These are phyloP conservation scores for Garrulus glandarius DNA, from an alignment of 2,797 vertebrate genomes.

Conservation along the genomic window DNA sequence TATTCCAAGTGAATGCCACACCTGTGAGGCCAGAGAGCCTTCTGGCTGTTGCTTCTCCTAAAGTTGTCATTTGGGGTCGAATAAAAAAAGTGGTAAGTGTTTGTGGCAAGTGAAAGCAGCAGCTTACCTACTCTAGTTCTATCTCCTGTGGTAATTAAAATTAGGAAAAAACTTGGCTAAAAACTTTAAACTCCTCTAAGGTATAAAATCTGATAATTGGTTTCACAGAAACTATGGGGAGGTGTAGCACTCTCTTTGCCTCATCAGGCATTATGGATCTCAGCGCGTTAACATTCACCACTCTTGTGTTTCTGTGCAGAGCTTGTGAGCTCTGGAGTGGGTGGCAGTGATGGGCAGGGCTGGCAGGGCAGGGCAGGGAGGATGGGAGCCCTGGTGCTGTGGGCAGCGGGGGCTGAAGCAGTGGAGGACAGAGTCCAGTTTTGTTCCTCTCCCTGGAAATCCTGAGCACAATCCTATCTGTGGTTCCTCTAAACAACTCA, in stretches of 20 bases:
- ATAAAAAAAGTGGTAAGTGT: not conserved
- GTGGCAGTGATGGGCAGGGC: not conserved
- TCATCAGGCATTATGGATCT: not conserved
- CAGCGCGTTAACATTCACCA: no score
- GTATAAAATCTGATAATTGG: not conserved
- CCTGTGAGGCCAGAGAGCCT: not conserved
- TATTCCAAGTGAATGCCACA: not conserved
- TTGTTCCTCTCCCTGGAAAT: not conserved
- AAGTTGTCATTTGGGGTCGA: not conserved
- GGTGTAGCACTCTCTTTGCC: not conserved
- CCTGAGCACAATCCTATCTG: not conserved
- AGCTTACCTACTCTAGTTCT: not conserved
- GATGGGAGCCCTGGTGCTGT: accelerated
- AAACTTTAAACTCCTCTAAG: not conserved
- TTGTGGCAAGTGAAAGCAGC: not conserved
- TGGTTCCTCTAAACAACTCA: not conserved
- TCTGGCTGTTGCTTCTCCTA: not conserved
- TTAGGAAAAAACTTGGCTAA: not conserved
- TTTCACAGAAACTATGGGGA: not conserved
- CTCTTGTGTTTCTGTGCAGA: not conserved
- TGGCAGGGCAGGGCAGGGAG: not conserved
- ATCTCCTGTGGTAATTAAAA: not conserved
- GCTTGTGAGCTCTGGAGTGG: not conserved
- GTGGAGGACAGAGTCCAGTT: not conserved
- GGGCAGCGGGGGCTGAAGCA: not conserved